phyloP scores from a whole-genome alignment of 2,797 vertebrate species.

The Mormyrops boulengeri region DNA sequence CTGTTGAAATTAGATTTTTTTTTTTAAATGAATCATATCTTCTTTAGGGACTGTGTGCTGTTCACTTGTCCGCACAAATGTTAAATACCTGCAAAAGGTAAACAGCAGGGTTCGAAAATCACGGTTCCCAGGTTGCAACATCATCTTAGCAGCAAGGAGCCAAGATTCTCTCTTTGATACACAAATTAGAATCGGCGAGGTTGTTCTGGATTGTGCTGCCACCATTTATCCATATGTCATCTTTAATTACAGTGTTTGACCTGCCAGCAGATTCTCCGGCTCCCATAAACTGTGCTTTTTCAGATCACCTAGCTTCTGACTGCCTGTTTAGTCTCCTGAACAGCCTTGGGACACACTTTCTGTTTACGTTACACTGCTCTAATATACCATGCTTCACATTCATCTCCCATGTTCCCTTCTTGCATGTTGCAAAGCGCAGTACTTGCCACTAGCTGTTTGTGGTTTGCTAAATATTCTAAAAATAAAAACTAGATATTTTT shows the following conservation, averaged over 20 bases:
- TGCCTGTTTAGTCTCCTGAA: background rate
- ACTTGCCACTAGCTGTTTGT: background rate
- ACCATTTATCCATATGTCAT: background rate
- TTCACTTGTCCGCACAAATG: background rate
- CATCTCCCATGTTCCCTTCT: background rate
- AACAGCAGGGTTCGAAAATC: conserved; percentile 25
- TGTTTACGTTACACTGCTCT: background rate
- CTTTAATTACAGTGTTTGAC: background rate
- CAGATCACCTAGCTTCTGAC: background rate
- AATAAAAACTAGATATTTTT: background rate
- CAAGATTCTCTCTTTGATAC: background rate
- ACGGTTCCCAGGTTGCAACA: conserved; percentile 17
- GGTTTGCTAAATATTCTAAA: background rate
- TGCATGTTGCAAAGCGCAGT: background rate
- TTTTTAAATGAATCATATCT: background rate
- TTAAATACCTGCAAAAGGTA: conserved; percentile 8
- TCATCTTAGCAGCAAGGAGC: background rate
- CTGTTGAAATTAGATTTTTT: background rate
- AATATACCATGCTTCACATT: background rate
- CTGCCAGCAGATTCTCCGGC: background rate
- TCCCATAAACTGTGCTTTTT: background rate
- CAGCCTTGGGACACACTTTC: background rate
- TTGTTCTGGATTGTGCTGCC: background rate
- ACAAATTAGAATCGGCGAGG: background rate
- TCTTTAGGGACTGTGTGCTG: background rate